Conservation (phyloP, 2,888 invertebrate genomes). For the Noctua pronuba region DNA sequence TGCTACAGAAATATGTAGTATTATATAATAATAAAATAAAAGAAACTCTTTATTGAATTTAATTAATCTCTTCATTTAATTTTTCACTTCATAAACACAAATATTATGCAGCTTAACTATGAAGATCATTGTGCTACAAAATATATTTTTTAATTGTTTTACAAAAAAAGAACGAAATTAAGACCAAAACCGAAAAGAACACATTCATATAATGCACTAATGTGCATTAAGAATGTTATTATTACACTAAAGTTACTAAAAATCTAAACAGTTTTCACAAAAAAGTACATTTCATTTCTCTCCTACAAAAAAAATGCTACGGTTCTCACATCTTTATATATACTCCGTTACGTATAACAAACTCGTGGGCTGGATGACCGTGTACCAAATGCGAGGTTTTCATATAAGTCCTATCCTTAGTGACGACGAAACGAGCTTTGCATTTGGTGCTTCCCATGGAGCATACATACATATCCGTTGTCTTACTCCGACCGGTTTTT, state of each 20-base stretch:
- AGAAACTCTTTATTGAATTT: background rate
- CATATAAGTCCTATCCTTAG: constrained; percentile 24
- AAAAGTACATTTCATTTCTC: background rate
- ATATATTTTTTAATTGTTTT: too few relatives aligned
- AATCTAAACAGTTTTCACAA: background rate
- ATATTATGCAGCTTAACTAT: background rate
- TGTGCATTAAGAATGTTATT: background rate
- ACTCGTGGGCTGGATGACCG: constrained; percentile 15
- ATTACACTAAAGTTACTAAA: background rate
- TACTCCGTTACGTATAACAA: constrained; percentile 14
- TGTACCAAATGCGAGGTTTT: constrained; percentile 36
- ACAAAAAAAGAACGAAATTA: too few relatives aligned
- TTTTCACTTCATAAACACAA: background rate
- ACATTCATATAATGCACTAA: background rate
- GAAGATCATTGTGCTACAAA: background rate
- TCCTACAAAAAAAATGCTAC: background rate
- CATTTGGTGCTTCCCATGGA: constrained; percentile 16
- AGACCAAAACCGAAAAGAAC: background rate
- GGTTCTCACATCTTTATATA: constrained; percentile 6
- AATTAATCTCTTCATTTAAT: background rate
- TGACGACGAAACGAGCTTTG: constrained; percentile 33
- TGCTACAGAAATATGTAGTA: too few relatives aligned
- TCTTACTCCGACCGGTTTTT: constrained; percentile 1
- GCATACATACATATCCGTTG: constrained; percentile 24
- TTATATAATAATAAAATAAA: background rate